phyloP scores from a whole-genome alignment of 2,888 invertebrate species.

The Drosophila picticornis region DNA sequence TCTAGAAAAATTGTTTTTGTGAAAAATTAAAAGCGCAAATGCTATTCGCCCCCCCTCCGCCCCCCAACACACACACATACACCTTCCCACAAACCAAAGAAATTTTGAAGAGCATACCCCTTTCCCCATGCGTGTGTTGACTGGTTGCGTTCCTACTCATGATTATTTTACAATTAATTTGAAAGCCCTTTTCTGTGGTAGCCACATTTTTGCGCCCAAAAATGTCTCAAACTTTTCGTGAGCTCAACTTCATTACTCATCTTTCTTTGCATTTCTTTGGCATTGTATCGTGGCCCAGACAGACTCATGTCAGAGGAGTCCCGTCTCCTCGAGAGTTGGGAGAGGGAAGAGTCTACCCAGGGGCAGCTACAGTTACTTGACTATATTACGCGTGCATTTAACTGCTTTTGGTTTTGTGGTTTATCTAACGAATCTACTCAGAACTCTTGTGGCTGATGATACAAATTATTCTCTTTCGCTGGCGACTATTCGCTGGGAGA shows the following conservation, averaged over 20 bases:
- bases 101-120: conserved; percentile 8
- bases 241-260: conserved; percentile 58
- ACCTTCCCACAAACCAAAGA: background rate
- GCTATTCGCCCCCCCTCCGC: conserved; percentile 11
- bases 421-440: conserved; percentile 18
- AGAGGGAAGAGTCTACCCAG: too few relatives aligned
- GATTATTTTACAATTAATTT: conserved; percentile 80
- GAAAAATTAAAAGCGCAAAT: conserved; percentile 63
- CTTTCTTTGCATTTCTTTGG: conserved; percentile 21
- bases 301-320: conserved; percentile 11
- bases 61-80: too few relatives aligned
- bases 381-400: conserved; percentile 21
- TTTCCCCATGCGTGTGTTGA: conserved; percentile 1
- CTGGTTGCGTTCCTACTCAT: conserved; percentile 54
- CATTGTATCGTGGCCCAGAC: conserved; percentile 20
- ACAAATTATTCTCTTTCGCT: background rate
- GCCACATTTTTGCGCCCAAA: conserved; percentile 41
- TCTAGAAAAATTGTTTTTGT: conserved; percentile 46
- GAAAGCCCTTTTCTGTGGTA: conserved; percentile 61
- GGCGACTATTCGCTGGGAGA: background rate
- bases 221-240: conserved; percentile 43
- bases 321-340: background rate
- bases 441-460: background rate
- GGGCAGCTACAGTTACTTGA: background rate
- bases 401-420: conserved; percentile 15